Conservation (phyloP, 2,888 invertebrate species). For the Stenichneumon culpator region DNA sequence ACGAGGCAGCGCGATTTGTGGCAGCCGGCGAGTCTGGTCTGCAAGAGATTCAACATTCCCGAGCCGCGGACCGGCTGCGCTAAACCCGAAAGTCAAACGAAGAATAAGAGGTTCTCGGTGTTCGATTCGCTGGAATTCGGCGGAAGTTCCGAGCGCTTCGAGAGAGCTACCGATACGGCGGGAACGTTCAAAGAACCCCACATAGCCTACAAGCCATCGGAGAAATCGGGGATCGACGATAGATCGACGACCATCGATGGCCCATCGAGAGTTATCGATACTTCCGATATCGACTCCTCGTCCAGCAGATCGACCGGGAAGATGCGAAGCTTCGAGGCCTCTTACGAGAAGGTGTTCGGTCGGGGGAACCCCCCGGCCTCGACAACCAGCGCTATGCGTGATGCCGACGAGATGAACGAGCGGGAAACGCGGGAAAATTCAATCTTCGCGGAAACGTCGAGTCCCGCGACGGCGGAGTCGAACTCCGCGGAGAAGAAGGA, state of each 20-base stretch:
- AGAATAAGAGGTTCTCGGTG: constrained; percentile 90
- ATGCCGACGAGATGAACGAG: constrained; percentile 21
- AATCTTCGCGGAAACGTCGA: constrained; percentile 10
- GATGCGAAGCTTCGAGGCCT: constrained; percentile 75
- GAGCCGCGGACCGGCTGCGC: constrained; percentile 90
- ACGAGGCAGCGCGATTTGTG: constrained; percentile 90
- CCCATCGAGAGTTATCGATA: constrained; percentile 39
- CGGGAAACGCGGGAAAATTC: constrained; percentile 23
- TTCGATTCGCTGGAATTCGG: constrained; percentile 91
- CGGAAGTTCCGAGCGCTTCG: constrained; percentile 73
- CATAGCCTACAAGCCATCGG: constrained; percentile 22
- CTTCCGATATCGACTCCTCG: constrained; percentile 50
- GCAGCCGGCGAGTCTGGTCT: constrained; percentile 94
- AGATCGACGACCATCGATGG: background rate
- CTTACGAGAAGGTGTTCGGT: constrained; percentile 80
- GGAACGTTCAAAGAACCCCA: constrained; percentile 50
- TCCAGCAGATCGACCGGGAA: constrained; percentile 70
- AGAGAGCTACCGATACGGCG: constrained; percentile 72
- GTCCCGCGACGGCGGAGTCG: constrained; percentile 39
- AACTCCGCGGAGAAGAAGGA: constrained; percentile 89
- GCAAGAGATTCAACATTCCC: constrained; percentile 97
- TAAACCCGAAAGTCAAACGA: constrained; percentile 86
- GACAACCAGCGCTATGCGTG: constrained; percentile 9
- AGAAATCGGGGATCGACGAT: constrained; percentile 9
- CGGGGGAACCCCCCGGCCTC: constrained; percentile 53